Conservation (phyloP, 2,797 vertebrate species). For the Lutjanus argentimaculatus region DNA sequence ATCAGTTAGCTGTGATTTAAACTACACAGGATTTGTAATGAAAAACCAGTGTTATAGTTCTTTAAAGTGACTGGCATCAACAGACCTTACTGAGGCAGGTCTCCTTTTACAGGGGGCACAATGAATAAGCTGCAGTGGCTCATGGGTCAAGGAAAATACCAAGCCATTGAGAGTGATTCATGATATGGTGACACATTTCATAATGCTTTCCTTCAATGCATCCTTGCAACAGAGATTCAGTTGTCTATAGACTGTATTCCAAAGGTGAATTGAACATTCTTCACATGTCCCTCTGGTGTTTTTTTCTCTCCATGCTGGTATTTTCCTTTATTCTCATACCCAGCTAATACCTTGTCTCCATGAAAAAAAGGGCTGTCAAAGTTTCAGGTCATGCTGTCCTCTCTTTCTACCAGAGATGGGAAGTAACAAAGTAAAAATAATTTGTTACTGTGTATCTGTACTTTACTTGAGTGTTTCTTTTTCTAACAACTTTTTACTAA, state of each 20-base stretch:
- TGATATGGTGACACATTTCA: constrained; percentile 54
- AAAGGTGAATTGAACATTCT: constrained; percentile 38
- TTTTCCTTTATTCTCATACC: constrained; percentile 25
- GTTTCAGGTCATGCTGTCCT: constrained; percentile 31
- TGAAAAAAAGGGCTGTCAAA: constrained; percentile 21
- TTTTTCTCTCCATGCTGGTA: neutral
- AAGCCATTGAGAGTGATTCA: constrained; percentile 62
- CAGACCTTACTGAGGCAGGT: neutral
- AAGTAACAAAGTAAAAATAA: too few species aligned
- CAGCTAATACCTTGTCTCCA: neutral
- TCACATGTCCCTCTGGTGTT: constrained; percentile 11
- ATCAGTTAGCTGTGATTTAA: neutral
- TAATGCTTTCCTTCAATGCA: constrained; percentile 57
- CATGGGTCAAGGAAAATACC: constrained; percentile 70
- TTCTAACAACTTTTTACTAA: too few species aligned
- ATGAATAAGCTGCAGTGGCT: constrained; percentile 42
- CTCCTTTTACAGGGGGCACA: constrained; percentile 26
- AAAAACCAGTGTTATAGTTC: neutral
- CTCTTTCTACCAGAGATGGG: neutral
- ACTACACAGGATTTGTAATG: neutral
- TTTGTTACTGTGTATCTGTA: too few species aligned
- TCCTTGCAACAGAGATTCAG: constrained; percentile 55
- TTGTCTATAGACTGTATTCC: constrained; percentile 37
- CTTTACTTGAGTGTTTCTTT: too few species aligned
- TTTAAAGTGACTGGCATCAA: constrained; percentile 8